These are phyloP conservation scores for Phrynocephalus versicolor DNA, from an alignment of 2,113 vertebrate genomes.

Conservation along the genomic window DNA sequence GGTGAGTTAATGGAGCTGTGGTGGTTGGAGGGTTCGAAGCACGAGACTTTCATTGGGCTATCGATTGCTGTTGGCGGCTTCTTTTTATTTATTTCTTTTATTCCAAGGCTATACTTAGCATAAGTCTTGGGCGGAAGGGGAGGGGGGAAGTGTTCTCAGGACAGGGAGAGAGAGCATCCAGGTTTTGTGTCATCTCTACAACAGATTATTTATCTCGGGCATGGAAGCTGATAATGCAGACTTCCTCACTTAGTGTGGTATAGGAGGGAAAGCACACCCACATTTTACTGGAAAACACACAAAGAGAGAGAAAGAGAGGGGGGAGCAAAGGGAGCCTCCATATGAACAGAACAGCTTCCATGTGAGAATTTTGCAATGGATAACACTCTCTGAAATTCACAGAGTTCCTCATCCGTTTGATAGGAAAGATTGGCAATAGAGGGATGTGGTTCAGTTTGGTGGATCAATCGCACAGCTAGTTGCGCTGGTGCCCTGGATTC, in stretches of 20 bases:
- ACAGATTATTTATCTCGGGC: background rate
- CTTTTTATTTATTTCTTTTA: background rate
- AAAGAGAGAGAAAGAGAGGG: too few species aligned
- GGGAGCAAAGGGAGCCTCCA: too few species aligned
- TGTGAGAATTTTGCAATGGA: too few species aligned
- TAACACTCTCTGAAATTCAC: too few species aligned
- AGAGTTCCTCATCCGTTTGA: too few species aligned
- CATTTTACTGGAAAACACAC: too few species aligned
- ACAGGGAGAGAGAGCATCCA: conserved; percentile 11
- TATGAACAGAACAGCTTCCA: too few species aligned
- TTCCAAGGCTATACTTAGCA: background rate
- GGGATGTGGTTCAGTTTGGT: too few species aligned
- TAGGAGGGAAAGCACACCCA: too few species aligned
- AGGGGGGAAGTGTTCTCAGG: conserved; percentile 39
- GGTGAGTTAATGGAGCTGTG: conserved; percentile 50
- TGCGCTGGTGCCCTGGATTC: too few species aligned
- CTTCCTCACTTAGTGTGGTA: background rate
- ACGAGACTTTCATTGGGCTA: conserved; percentile 55
- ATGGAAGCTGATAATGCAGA: background rate
- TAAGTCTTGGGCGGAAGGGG: background rate
- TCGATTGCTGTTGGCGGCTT: conserved; percentile 48
- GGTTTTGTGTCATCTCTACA: background rate
- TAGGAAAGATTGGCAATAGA: too few species aligned
- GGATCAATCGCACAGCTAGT: too few species aligned
- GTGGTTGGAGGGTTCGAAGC: conserved; percentile 48